Evolutionary conservation across 2,888 invertebrate genomes (phyloP).

Genomic region (Serripes groenlandicus): DNA sequence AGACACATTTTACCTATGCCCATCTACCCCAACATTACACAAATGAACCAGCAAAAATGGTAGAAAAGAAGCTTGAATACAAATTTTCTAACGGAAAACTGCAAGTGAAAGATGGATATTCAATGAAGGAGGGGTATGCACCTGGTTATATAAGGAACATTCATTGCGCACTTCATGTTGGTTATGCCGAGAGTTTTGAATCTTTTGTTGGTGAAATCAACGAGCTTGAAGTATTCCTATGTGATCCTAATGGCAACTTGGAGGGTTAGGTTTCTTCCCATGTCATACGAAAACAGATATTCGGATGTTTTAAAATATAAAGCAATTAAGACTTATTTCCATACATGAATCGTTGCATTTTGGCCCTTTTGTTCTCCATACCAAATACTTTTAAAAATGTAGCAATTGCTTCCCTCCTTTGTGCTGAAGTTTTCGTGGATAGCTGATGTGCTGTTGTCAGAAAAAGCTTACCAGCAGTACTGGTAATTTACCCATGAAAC

Average conservation of each 20-base stretch:
- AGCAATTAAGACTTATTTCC: too few relatives aligned
- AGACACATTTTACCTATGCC: conserved; percentile 27
- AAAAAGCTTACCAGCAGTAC: too few relatives aligned
- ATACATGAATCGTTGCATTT: too few relatives aligned
- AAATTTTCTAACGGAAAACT: conserved; percentile 34
- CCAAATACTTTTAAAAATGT: too few relatives aligned
- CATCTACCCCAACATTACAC: conserved; percentile 26
- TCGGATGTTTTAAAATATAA: too few relatives aligned
- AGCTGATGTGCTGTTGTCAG: too few relatives aligned
- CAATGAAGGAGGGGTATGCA: background rate
- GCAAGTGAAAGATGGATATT: conserved; percentile 46
- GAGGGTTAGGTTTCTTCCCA: too few relatives aligned
- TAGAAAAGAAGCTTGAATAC: conserved; percentile 35
- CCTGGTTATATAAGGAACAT: conserved; percentile 63
- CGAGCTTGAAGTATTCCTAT: conserved; percentile 59
- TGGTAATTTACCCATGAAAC: too few relatives aligned
- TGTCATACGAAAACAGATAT: too few relatives aligned
- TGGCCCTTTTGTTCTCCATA: too few relatives aligned
- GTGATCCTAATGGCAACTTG: conserved; percentile 40
- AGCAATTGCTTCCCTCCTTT: too few relatives aligned
- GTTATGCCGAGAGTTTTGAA: conserved; percentile 72
- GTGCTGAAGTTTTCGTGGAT: too few relatives aligned
- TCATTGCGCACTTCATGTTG: conserved; percentile 77
- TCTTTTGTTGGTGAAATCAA: conserved; percentile 77
- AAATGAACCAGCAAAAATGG: background rate